A percentile compares a stretch with the other conserved stretches of the same genome.
These are phyloP conservation scores for Neolamprologus devosi DNA, from an alignment of 2,113 vertebrate species.

Conservation along the genomic window DNA sequence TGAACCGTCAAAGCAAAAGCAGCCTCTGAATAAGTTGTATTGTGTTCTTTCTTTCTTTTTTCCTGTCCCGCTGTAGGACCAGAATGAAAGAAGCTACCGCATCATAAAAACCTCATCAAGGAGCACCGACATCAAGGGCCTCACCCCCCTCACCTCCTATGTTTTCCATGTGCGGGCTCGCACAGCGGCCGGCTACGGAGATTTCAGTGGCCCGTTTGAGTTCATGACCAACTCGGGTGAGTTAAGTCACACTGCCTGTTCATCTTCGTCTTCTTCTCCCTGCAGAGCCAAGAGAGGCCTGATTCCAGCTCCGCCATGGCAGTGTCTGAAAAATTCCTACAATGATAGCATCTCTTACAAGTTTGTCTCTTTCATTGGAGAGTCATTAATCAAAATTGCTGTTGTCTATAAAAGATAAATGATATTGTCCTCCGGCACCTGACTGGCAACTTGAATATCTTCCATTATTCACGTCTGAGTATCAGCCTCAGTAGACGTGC, in stretches of 20 bases:
- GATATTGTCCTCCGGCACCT: slow-evolving; percentile 13
- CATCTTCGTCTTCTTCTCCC: neutral
- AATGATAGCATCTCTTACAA: slow-evolving; percentile 14
- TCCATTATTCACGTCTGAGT: slow-evolving; percentile 1
- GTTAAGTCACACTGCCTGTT: neutral
- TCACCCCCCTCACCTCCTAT: slow-evolving; percentile 92
- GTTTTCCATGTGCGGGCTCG: slow-evolving; percentile 94
- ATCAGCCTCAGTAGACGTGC: neutral
- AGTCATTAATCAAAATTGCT: slow-evolving; percentile 33
- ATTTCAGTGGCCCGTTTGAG: slow-evolving; percentile 92
- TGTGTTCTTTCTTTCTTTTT: neutral
- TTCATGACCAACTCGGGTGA: slow-evolving; percentile 96
- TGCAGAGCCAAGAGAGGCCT: neutral
- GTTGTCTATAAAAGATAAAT: slow-evolving; percentile 26
- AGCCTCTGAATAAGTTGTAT: neutral
- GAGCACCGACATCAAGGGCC: slow-evolving; percentile 87
- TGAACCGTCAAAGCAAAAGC: neutral
- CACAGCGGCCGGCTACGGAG: slow-evolving; percentile 91
- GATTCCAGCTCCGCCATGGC: neutral
- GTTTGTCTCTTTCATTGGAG: slow-evolving; percentile 1
- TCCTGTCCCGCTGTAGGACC: slow-evolving; percentile 72
- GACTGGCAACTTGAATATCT: neutral
- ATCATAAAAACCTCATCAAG: slow-evolving; percentile 89
- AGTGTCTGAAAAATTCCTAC: neutral
- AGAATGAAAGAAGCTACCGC: slow-evolving; percentile 94